phyloP scores from a whole-genome alignment of 2,888 invertebrate genomes.

The Heliconius cydno region DNA sequence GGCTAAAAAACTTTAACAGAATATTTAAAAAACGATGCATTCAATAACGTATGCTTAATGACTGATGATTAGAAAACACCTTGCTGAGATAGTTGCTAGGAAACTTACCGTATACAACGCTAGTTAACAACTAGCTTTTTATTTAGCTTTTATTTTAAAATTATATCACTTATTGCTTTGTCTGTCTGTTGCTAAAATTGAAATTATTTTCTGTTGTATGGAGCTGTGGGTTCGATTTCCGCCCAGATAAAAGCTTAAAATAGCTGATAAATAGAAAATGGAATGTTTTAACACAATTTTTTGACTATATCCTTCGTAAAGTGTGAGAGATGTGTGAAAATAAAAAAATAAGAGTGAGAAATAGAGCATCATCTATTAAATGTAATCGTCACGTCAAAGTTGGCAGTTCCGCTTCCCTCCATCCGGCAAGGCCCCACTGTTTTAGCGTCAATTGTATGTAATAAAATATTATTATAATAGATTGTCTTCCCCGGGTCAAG shows the following conservation, averaged over 20 bases:
- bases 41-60: not conserved
- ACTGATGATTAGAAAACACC: conserved; percentile 4
- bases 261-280: not conserved
- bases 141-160: not conserved
- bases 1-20: not conserved
- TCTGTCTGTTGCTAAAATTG: not conserved
- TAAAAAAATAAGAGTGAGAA: conserved; percentile 1
- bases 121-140: conserved; percentile 11
- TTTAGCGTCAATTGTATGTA: conserved; percentile 49
- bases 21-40: not conserved
- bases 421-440: conserved; percentile 45
- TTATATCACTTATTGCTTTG: not conserved
- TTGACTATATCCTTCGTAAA: not conserved
- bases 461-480: conserved; percentile 52
- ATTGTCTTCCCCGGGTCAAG: conserved; percentile 45
- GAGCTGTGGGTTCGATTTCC: not conserved
- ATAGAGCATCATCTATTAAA: not conserved
- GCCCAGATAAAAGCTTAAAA: not conserved
- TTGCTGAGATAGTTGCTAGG: conserved; percentile 25
- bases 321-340: not conserved
- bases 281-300: not conserved
- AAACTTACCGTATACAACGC: conserved; percentile 7
- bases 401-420: conserved; percentile 34
- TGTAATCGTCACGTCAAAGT: conserved; percentile 27
- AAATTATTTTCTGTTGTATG: not conserved